A percentile compares a stretch with the other conserved stretches of the same genome.
Conservation (phyloP, 2,113 vertebrate species). For the Catharus bicknelli region DNA sequence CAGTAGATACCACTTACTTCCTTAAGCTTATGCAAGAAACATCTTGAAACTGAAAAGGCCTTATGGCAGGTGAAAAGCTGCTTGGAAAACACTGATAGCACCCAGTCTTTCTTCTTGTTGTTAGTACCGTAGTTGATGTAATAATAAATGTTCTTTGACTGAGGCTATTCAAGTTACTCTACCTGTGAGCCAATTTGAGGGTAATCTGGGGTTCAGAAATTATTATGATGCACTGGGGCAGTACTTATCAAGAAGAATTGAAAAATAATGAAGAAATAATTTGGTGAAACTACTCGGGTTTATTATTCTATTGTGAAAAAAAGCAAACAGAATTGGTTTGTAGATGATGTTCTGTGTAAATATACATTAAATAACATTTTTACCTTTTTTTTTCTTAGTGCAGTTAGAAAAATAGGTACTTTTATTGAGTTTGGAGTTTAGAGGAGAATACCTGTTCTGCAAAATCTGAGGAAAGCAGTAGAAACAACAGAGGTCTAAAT, state of each 20-base stretch:
- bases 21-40: not conserved
- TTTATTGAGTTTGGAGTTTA: not conserved
- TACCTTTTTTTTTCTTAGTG: not conserved
- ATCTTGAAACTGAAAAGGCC: not conserved
- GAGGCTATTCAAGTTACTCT: not conserved
- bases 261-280: not conserved
- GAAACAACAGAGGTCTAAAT: not conserved
- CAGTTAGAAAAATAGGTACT: not conserved
- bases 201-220: not conserved
- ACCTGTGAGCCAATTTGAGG: not conserved
- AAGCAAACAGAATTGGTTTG: not conserved
- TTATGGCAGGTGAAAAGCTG: not conserved
- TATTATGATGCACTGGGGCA: rapidly evolving
- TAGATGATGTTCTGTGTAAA: not conserved
- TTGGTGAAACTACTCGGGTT: not conserved
- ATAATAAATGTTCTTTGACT: not conserved
- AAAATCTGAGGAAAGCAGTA: not conserved
- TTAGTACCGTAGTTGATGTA: not conserved
- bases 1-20: not conserved
- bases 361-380: not conserved
- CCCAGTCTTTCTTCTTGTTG: not conserved
- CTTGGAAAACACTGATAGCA: not conserved
- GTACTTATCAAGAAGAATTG: not conserved
- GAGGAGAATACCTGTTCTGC: not conserved
- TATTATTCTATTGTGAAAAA: not conserved